Percentiles rank a stretch among this genome's conserved stretches.
These are phyloP conservation scores for Ophion obscuratus DNA, from an alignment of 2,888 invertebrate genomes.

Conservation along the genomic window DNA sequence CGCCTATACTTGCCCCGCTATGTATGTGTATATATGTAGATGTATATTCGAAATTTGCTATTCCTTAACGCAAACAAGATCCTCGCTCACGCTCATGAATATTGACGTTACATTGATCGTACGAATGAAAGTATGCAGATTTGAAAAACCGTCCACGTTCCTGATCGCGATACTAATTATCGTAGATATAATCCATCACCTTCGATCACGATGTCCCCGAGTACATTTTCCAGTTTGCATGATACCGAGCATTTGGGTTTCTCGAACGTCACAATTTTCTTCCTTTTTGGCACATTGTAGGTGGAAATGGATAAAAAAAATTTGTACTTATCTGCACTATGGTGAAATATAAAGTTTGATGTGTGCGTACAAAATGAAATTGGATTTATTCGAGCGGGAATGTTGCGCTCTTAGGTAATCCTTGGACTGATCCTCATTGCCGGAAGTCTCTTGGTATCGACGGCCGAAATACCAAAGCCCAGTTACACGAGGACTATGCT, in stretches of 20 bases:
- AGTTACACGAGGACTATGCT: slow-evolving; percentile 90
- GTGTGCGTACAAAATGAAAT: not conserved
- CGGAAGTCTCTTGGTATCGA: slow-evolving; percentile 50
- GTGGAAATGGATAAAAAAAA: not conserved
- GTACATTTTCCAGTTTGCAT: not conserved
- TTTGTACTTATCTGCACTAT: not conserved
- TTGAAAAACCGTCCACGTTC: slow-evolving; percentile 60
- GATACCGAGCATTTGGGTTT: not conserved
- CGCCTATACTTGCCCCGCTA: slow-evolving; percentile 23
- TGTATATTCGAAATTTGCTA: slow-evolving; percentile 29
- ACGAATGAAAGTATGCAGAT: slow-evolving; percentile 68
- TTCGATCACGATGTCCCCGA: not conserved
- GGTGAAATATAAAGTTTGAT: not conserved
- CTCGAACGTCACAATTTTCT: not conserved
- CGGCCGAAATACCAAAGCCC: slow-evolving; percentile 83
- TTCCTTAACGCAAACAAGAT: slow-evolving; percentile 3
- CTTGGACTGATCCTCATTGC: slow-evolving; percentile 51
- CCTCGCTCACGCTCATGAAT: slow-evolving; percentile 47
- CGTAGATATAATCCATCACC: slow-evolving; percentile 48
- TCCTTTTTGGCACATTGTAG: not conserved
- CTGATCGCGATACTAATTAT: slow-evolving; percentile 55
- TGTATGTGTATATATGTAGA: slow-evolving; percentile 10
- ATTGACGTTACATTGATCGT: slow-evolving; percentile 37
- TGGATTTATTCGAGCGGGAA: not conserved
- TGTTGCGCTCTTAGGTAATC: slow-evolving; percentile 57